Evolutionary conservation across 1,140 invertebrate species (phyloP).

Genomic region (Amphibalanus amphitrite): DNA sequence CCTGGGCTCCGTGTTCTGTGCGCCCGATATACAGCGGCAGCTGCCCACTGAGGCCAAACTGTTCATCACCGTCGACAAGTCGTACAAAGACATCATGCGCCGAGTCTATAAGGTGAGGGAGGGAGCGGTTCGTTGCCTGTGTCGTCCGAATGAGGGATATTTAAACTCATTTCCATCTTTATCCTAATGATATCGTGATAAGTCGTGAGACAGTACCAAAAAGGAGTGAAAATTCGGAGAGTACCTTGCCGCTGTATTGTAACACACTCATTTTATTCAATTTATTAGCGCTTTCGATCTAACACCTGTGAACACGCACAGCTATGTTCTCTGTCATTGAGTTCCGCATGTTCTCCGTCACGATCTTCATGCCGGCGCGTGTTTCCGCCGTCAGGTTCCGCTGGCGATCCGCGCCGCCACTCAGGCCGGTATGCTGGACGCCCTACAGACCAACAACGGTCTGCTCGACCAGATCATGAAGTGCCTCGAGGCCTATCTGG

Average conservation of each 20-base stretch:
- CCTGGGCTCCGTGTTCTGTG: constrained; percentile 71
- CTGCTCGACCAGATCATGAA: constrained; percentile 64
- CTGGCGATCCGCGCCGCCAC: constrained; percentile 48
- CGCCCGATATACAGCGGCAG: constrained; percentile 71
- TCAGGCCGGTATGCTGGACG: constrained; percentile 45
- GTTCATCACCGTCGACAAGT: constrained; percentile 64
- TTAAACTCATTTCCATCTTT: too few species aligned
- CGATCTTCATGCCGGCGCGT: too few species aligned
- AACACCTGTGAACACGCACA: too few species aligned
- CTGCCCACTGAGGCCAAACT: constrained; percentile 65
- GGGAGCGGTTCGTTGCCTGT: constrained; percentile 1
- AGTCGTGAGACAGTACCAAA: too few species aligned
- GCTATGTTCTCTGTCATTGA: too few species aligned
- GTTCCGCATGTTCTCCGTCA: too few species aligned
- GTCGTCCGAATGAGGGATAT: too few species aligned
- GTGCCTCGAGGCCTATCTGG: constrained; percentile 56
- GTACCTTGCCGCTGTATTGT: too few species aligned
- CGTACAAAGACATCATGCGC: constrained; percentile 68
- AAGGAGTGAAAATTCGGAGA: too few species aligned
- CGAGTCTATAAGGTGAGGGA: constrained; percentile 41
- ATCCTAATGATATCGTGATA: too few species aligned
- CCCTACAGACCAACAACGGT: constrained; percentile 51
- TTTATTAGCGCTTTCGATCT: too few species aligned
- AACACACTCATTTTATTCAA: too few species aligned
- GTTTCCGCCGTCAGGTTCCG: constrained; percentile 23